A percentile compares a stretch with the other conserved stretches of the same genome.
Conservation (phyloP, 2,797 vertebrate genomes). For the Hafferia zeledoni region DNA sequence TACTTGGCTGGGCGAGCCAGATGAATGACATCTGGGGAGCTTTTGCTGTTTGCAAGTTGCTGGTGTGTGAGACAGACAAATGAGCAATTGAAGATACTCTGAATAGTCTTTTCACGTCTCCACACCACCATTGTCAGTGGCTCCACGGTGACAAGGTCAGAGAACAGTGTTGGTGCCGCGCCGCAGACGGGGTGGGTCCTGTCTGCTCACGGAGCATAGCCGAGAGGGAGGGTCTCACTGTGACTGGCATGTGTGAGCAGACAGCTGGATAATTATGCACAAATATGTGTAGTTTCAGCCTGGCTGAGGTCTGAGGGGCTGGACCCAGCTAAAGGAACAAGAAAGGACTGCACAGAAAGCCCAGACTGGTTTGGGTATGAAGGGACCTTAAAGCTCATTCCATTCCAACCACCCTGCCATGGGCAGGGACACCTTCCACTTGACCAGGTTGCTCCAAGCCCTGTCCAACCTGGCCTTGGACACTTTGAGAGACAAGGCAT, state of each 20-base stretch:
- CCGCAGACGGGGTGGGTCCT: background rate
- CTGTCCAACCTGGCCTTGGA: background rate
- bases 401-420: background rate
- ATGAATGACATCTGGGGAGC: background rate
- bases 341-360: background rate
- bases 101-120: background rate
- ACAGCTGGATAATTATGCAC: background rate
- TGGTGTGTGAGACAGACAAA: slow-evolving; percentile 32
- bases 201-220: background rate
- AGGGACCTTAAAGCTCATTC: background rate
- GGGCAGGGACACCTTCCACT: background rate
- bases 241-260: background rate
- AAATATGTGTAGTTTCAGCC: background rate
- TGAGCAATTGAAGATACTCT: background rate
- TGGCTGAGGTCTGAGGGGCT: background rate
- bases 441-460: background rate
- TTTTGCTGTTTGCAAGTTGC: background rate
- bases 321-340: background rate
- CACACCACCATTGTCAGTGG: background rate
- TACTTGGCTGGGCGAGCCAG: slow-evolving; percentile 1
- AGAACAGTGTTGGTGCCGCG: background rate
- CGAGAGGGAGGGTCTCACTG: background rate
- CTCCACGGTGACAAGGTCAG: background rate
- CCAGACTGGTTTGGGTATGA: background rate
- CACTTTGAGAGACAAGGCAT: background rate